phyloP scores from a whole-genome alignment of 2,113 vertebrate species.

The Tetrax tetrax region DNA sequence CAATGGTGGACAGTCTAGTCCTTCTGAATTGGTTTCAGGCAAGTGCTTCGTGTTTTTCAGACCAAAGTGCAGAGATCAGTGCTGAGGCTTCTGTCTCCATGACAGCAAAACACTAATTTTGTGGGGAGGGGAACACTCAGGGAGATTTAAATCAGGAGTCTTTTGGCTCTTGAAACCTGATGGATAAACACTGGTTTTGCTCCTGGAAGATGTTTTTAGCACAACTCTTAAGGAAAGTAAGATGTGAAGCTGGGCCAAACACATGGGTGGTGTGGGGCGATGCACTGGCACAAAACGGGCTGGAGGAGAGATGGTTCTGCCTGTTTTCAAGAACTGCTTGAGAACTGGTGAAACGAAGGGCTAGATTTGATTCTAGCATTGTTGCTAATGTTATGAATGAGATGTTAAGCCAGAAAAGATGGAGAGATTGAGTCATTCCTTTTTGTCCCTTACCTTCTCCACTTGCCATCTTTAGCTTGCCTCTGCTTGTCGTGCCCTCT shows the following conservation, averaged over 20 bases:
- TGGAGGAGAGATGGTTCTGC: neutral
- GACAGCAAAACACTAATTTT: constrained; percentile 29
- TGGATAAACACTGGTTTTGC: neutral
- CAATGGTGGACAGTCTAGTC: neutral
- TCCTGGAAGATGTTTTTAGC: neutral
- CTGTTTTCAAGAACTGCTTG: neutral
- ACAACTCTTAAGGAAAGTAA: neutral
- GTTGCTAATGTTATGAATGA: fast-evolving
- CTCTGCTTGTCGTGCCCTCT: neutral
- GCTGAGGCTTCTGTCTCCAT: neutral
- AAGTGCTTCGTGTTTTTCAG: constrained; percentile 1
- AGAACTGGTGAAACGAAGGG: neutral
- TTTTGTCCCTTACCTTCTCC: neutral
- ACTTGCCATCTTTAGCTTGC: neutral
- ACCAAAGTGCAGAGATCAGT: neutral
- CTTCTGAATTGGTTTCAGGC: neutral
- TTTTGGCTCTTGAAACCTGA: neutral
- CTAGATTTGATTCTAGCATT: neutral
- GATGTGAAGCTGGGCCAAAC: neutral
- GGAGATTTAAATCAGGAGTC: neutral
- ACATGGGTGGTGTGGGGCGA: fast-evolving
- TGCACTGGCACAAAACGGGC: neutral
- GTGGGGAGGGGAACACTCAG: neutral
- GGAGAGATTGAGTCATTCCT: fast-evolving
- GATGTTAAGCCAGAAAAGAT: neutral